Evolutionary conservation across 2,797 vertebrate species (phyloP), one percentile per base, ranked within the genome.

Genomic region (Channallabes apus): DNA sequence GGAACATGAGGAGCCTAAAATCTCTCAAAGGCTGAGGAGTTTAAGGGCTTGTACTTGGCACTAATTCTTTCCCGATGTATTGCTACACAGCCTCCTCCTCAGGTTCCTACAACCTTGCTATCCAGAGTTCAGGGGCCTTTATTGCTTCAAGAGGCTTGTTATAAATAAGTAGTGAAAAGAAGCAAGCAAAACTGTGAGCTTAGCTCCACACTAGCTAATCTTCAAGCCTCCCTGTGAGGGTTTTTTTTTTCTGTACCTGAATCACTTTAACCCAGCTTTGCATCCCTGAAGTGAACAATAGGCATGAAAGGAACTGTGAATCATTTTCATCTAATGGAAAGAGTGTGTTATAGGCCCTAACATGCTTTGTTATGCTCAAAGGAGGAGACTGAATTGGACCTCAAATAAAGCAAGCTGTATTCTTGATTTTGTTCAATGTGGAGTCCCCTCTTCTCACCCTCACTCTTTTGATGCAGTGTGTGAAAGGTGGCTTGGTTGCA

Each of bases 261-360:
- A 85, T 89, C 91, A 88, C 90, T 91, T 89, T 90, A 91, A 93
- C 92, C 89, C 92, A 93, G 91, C 90, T 91, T 90, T 89, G 90
- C 88, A 85, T 87, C 87, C 90, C 91, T 88, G 89, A 58, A 82
- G 90, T 92, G 88, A 89, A 89, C 91, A 92, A 88, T 88, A 90
- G 92, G 62, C 62, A 54, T 18, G 61, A 80, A 80, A 80, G 78
- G 82, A 29, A 41, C 88, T 91, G 29, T 88, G 87, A 90, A 90
- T 82, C 79, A 38, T 85, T 85, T 84, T 68, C 59, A 54, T 73
- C 73, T 72, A 58, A 80, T 80, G 84, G 59, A 85, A 24, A 81
- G 85, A 61, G 82, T 24, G 78, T 65, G 88, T 88, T 90, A 75
- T 85, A 87, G 62, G 68, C 88, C 90, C 87, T 91, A 89, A 88